Evolutionary conservation across 2,113 vertebrate species (phyloP), one percentile per base, ranked within the genome.

Genomic region (Prietella phreatophila): DNA sequence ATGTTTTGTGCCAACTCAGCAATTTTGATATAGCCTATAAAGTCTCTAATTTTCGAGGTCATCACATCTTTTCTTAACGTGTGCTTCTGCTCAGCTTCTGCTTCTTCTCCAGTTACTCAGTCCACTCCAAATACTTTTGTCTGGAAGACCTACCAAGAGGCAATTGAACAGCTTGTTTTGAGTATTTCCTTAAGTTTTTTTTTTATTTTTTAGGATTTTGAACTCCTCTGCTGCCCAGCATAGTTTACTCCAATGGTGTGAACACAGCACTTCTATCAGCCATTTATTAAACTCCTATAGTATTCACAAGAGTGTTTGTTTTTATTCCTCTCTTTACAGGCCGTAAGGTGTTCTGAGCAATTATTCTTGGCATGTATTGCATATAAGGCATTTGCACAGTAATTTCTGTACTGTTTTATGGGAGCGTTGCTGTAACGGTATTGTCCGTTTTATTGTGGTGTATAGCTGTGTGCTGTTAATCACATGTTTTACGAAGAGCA

Each of bases 61-160:
- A 80, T 80, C 14, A 33, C 53, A 82, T 36, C 30, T 60, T 82
- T 81, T 39, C 55, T 82, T 82, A 82, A 60, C 5, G 9, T 82
- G 55, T 33, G 53, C 11, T 19, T 80, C 76, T 15, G n/a, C 76
- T 80, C 50, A 19, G 76, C 27, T 55, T 4, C 27, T 30, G 50
- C 36, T 15, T 27, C 73, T 25, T 53, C 47, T 0, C 17, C 13
- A 30, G 30, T 19, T 80, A 50, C 25, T 30, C 0, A 58, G 79
- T 33, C 3, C 8, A 25, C 17, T 3, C 25, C 27, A 79, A 55
- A 55, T 30, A 25, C 71, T 42, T 53, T 15, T 27, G 6, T 30
- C 17, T 19, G 50, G 5, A 78, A 78, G 42, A n/a, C 50, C 50
- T 55, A 42, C 20, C 69, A 58, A 27, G 13, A 10, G 69, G 30